These are phyloP conservation scores for Arothron firmamentum DNA, from an alignment of 2,113 vertebrate species.

Conservation along the genomic window DNA sequence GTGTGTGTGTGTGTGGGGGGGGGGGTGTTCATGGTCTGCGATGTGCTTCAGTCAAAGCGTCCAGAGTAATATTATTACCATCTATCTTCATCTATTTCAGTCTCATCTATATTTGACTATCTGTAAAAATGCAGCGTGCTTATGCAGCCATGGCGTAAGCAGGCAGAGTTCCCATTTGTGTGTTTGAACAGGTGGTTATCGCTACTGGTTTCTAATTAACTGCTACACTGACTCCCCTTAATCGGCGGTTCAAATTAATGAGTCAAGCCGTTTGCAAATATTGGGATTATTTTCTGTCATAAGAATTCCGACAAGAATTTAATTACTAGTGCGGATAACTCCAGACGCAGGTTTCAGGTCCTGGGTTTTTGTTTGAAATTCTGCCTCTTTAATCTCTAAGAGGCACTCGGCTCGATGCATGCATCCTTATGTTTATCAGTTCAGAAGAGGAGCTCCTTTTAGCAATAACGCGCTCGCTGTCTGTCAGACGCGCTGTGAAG, in stretches of 20 bases:
- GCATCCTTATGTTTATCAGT: slow-evolving; percentile 1
- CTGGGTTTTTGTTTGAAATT: neutral
- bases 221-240: slow-evolving; percentile 56
- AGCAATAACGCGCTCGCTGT: slow-evolving; percentile 35
- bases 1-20: neutral
- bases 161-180: slow-evolving; percentile 42
- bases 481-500: slow-evolving; percentile 32
- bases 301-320: slow-evolving; percentile 14
- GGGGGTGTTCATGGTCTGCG: slow-evolving; percentile 14
- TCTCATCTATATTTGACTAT: slow-evolving; percentile 29
- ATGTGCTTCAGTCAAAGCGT: slow-evolving; percentile 5
- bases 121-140: slow-evolving; percentile 15
- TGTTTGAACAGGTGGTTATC: slow-evolving; percentile 64
- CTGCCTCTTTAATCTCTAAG: slow-evolving; percentile 4
- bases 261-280: slow-evolving; percentile 57
- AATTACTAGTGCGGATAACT: slow-evolving; percentile 25
- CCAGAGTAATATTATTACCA: slow-evolving; percentile 10
- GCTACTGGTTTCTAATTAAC: slow-evolving; percentile 62
- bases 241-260: slow-evolving; percentile 48
- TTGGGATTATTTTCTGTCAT: slow-evolving; percentile 40
- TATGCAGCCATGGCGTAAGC: slow-evolving; percentile 22
- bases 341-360: slow-evolving; percentile 4
- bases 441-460: slow-evolving; percentile 19
- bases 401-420: slow-evolving; percentile 10
- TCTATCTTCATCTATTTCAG: slow-evolving; percentile 37